Conservation (phyloP, 2,888 invertebrate species). For the Seira sanloemensis region DNA sequence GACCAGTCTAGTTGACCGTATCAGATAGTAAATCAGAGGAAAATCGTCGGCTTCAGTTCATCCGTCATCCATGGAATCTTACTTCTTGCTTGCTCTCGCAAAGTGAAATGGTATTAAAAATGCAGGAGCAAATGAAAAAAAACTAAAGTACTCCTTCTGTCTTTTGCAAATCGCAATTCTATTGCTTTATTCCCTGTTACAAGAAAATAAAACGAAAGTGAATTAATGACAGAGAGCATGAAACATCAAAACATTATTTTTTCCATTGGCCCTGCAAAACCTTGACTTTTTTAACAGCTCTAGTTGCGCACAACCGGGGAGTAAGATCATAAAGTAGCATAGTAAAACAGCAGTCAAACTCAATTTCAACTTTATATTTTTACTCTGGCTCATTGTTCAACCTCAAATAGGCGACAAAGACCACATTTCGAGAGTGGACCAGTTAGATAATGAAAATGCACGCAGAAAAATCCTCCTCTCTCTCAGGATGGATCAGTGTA, state of each 20-base stretch:
- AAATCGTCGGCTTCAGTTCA: neutral
- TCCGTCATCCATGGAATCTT: neutral
- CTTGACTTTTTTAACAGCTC: neutral
- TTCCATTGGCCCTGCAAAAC: neutral
- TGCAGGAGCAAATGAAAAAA: neutral
- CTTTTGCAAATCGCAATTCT: neutral
- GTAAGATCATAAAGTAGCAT: constrained; percentile 24
- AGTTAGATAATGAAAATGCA: constrained; percentile 32
- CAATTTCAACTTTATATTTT: constrained; percentile 4
- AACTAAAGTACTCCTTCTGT: neutral
- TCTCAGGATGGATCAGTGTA: constrained; percentile 17
- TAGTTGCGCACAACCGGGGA: constrained; percentile 25
- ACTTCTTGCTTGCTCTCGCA: neutral
- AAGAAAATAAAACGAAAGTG: constrained; percentile 23
- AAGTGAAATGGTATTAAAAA: neutral
- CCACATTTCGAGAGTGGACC: constrained; percentile 33
- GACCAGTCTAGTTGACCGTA: constrained; percentile 39
- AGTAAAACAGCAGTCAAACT: constrained; percentile 43
- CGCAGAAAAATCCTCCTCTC: neutral
- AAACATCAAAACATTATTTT: constrained; percentile 30
- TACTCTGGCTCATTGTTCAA: neutral
- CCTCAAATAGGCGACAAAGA: constrained; percentile 41
- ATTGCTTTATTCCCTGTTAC: neutral
- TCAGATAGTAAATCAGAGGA: constrained; percentile 57
- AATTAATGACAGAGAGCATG: constrained; percentile 14